Conservation (phyloP, 2,888 invertebrate genomes). For the Patella caerulea region DNA sequence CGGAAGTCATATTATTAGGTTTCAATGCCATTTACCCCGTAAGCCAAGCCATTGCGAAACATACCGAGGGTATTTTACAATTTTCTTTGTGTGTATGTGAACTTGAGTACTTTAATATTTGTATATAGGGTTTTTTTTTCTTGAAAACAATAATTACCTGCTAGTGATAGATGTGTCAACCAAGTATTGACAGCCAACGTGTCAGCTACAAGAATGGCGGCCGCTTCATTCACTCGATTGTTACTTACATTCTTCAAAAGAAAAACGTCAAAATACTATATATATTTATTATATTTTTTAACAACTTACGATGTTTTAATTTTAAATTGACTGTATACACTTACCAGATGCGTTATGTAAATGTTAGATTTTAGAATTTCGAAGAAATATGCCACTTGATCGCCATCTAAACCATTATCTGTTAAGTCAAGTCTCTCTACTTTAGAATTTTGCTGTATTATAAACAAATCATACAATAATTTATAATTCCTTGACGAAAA, state of each 20-base stretch:
- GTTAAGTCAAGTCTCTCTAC: constrained; percentile 60
- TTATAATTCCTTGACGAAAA: no score
- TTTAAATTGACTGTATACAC: constrained; percentile 12
- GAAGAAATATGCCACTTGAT: constrained; percentile 50
- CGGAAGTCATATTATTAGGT: no score
- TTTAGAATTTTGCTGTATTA: constrained; percentile 60
- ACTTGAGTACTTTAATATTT: no score
- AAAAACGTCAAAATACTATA: constrained; percentile 53
- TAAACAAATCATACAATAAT: background rate
- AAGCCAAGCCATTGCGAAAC: no score
- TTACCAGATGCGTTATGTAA: constrained; percentile 59
- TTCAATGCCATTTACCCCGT: no score
- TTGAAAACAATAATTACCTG: constrained; percentile 44
- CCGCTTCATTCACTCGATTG: constrained; percentile 52
- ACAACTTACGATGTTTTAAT: no score
- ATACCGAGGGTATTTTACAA: no score
- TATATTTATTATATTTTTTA: constrained; percentile 49
- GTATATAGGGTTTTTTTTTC: no score
- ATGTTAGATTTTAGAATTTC: constrained; percentile 58
- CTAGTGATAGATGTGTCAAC: constrained; percentile 57
- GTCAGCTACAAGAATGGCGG: constrained; percentile 54
- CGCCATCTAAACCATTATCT: constrained; percentile 58
- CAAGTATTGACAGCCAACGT: constrained; percentile 47
- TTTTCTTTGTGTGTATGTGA: no score
- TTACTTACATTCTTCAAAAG: constrained; percentile 55